phyloP scores from a whole-genome alignment of 2,888 invertebrate species.

The Metacarcinus magister region DNA sequence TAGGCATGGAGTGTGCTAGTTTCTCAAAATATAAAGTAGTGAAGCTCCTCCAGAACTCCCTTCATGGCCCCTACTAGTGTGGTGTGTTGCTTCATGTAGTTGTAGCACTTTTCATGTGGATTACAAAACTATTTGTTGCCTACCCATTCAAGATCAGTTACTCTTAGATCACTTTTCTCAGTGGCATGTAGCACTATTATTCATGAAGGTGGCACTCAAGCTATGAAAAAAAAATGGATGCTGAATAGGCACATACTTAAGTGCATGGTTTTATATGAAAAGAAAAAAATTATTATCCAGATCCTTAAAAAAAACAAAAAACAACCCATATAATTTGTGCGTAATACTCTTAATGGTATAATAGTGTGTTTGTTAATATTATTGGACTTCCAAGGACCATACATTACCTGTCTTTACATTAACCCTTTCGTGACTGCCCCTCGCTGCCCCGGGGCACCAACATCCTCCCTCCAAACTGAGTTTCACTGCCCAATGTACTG shows the following conservation, averaged over 20 bases:
- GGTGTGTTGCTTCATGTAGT: neutral
- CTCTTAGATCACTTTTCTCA: neutral
- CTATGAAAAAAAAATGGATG: neutral
- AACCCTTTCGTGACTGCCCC: neutral
- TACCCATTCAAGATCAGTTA: neutral
- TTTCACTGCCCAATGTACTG: too few relatives aligned
- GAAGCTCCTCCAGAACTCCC: neutral
- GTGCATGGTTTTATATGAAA: neutral
- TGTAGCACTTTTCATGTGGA: neutral
- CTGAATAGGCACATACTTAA: neutral
- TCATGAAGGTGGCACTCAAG: neutral
- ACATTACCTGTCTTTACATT: neutral
- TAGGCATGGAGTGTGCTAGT: neutral
- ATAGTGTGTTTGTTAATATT: neutral
- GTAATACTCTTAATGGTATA: neutral
- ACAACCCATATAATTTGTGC: neutral
- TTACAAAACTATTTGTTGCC: neutral
- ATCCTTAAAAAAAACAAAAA: neutral
- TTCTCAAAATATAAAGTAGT: neutral
- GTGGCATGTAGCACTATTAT: neutral
- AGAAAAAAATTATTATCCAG: neutral
- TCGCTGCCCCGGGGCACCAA: too few relatives aligned
- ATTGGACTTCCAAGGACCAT: neutral
- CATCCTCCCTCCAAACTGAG: too few relatives aligned
- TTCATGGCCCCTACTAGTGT: neutral